These are phyloP conservation scores for Cathartes aura DNA, from an alignment of 2,113 vertebrate species.

Conservation along the genomic window DNA sequence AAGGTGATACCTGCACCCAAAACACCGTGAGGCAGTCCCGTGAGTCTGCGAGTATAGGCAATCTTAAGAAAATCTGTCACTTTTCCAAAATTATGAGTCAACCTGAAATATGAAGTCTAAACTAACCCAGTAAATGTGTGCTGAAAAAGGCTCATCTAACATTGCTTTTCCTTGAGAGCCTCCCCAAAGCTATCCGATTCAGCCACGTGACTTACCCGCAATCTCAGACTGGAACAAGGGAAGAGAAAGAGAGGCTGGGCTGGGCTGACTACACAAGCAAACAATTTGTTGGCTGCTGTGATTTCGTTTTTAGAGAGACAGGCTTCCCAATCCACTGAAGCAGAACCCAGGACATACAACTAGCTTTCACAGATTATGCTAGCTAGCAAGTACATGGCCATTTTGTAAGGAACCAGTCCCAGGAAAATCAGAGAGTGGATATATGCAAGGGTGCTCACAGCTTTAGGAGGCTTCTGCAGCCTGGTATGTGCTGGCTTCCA, in stretches of 20 bases:
- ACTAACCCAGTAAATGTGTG: background rate
- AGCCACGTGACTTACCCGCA: background rate
- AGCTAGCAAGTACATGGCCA: background rate
- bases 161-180: background rate
- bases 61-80: background rate
- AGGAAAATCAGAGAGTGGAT: background rate
- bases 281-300: background rate
- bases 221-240: background rate
- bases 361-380: background rate
- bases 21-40: background rate
- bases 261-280: background rate
- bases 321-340: background rate
- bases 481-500: background rate
- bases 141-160: background rate
- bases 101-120: background rate
- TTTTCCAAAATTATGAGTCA: background rate
- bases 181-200: background rate
- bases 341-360: background rate
- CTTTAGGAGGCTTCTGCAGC: background rate
- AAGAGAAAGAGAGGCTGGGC: background rate
- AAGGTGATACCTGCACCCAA: background rate
- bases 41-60: rapidly evolving
- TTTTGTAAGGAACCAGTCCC: background rate
- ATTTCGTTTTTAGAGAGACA: background rate
- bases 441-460: background rate